Conservation (phyloP, 2,888 invertebrate genomes). For the Pachymerium ferrugineum region DNA sequence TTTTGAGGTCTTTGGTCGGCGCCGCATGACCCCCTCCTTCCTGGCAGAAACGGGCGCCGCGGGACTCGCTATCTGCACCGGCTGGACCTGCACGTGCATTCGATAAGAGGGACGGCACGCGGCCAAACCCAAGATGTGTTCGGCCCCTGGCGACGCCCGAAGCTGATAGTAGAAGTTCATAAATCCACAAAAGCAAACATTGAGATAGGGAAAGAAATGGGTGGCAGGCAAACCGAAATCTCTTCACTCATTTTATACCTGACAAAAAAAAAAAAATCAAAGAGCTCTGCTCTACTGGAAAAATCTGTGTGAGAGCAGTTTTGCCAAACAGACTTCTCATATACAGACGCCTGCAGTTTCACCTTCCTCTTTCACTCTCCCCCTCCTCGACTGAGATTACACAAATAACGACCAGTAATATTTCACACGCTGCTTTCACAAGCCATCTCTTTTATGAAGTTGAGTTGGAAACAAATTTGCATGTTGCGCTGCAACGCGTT, state of each 20-base stretch:
- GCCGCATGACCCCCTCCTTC: constrained; percentile 27
- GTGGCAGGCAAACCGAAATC: constrained; percentile 11
- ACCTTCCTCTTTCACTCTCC: not conserved
- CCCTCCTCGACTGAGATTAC: constrained; percentile 31
- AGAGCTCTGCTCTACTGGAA: not conserved
- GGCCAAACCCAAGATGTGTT: constrained; percentile 22
- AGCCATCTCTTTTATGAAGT: constrained; percentile 35
- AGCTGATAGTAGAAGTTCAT: constrained; percentile 11
- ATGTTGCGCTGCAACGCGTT: constrained; percentile 33
- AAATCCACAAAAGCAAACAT: constrained; percentile 9
- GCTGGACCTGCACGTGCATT: constrained; percentile 19
- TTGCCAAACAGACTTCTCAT: not conserved
- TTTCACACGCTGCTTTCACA: constrained; percentile 34
- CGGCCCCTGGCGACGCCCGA: constrained; percentile 19
- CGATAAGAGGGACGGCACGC: constrained; percentile 27
- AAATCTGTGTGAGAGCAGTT: no score
- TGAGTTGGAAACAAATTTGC: constrained; percentile 34
- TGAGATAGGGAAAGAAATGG: not conserved
- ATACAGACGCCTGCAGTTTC: not conserved
- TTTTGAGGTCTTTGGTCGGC: constrained; percentile 24
- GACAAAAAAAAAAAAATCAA: constrained; percentile 27
- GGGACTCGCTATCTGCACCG: constrained; percentile 23
- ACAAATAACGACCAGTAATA: constrained; percentile 35
- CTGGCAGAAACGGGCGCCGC: constrained; percentile 22
- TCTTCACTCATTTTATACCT: constrained; percentile 19